phyloP scores from a whole-genome alignment of 2,113 vertebrate genomes.

The Mungos mungo region DNA sequence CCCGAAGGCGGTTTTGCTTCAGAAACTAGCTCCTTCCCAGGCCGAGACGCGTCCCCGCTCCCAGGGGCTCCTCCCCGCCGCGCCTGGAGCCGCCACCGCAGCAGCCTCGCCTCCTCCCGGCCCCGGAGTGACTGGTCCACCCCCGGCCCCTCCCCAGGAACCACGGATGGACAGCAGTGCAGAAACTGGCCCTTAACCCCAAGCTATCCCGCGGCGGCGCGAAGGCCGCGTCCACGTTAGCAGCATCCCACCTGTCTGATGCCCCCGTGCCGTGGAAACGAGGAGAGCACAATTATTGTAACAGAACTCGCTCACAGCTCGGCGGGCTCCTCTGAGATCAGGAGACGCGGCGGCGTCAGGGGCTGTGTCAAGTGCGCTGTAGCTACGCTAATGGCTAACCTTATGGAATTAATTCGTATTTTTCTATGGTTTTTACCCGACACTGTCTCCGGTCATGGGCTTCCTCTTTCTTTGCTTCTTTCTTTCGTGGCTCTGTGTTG shows the following conservation, averaged over 20 bases:
- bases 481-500: neutral
- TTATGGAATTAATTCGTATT: slow-evolving; percentile 69
- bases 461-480: neutral
- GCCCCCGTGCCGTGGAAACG: neutral
- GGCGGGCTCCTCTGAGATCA: slow-evolving; percentile 49
- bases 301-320: slow-evolving; percentile 8
- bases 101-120: slow-evolving; percentile 60
- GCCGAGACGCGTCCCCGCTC: slow-evolving; percentile 76
- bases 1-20: slow-evolving; percentile 82
- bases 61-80: slow-evolving; percentile 76
- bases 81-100: slow-evolving; percentile 67
- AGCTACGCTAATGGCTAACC: slow-evolving; percentile 54
- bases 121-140: slow-evolving; percentile 64
- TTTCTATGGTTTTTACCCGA: slow-evolving; percentile 77
- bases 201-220: slow-evolving; percentile 67
- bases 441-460: neutral
- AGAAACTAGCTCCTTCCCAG: slow-evolving; percentile 79
- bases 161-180: neutral
- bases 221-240: slow-evolving; percentile 21
- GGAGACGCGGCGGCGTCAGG: neutral
- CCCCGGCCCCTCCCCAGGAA: slow-evolving; percentile 65
- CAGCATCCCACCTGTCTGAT: slow-evolving; percentile 58
- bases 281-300: slow-evolving; percentile 82
- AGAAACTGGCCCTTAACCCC: slow-evolving; percentile 67
- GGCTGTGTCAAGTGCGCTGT: slow-evolving; percentile 47